Base-by-base conservation (phyloP, 2,888 invertebrate genomes). In the Nymphalis c-album region DNA sequence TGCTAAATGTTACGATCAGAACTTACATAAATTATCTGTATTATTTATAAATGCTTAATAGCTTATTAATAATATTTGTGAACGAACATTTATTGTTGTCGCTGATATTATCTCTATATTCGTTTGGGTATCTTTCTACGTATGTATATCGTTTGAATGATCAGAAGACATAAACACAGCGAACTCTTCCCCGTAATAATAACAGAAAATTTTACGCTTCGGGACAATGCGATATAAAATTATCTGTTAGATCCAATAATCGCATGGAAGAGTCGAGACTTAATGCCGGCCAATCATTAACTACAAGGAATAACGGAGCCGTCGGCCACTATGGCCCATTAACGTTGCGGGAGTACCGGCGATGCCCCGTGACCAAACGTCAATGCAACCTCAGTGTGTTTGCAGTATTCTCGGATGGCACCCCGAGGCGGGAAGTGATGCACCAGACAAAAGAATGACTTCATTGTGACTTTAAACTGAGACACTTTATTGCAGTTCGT, bases 171-270 rank as follows among this genome's bases (percentile, higher is more conserved):
- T 60, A 63, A 63, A 60, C 63, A 59, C 51, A 62, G 62, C 62
- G 59, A 64, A 59, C 46, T 69, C 86, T 83, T 18, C 57, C 26
- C 57, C 57, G 87, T 87, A 89, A 89, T 91, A 90, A 90, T 91
- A 89, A 90, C 91, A 87, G 91, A 86, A 87, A 89, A 90, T 90
- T 88, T 91, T 91, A 90, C 91, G 91, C 92, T 92, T 89, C 90
- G 80, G 92, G 92, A 92, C 92, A 92, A 91, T 92, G 87, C 91
- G 87, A 91, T 90, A 90, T 91, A 90, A 91, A 92, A 92, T 92
- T 91, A 92, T 91, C 92, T 90, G 91, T 90, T 91, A 91, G 92
- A 91, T 90, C 92, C 92, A 92, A 91, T 92, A 91, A 92, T 92
- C 91, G 91, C 90, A 90, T 85, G 85, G 88, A 88, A 90, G 91